Evolutionary conservation across 2,888 invertebrate species (phyloP), one percentile per base, ranked within the genome.

Genomic region (Agrilus cyanescens): DNA sequence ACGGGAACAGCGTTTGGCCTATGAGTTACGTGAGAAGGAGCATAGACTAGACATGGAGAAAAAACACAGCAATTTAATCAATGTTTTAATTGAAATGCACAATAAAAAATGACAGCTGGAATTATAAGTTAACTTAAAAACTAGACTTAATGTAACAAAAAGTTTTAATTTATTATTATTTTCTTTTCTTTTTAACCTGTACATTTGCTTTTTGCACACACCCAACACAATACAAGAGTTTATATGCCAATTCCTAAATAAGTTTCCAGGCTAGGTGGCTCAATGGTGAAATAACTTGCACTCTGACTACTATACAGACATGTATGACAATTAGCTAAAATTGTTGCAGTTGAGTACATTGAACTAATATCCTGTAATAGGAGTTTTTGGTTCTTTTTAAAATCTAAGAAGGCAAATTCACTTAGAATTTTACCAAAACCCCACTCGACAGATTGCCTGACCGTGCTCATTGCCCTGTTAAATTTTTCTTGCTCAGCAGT

Each of bases 311-410:
- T 43, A 49, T 47, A 49, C 32, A 47, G 40, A 37, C 45, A 41
- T n/a, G 41, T 50, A 43, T 50, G 44, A 32, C 43, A 50, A 15
- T 48, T 48, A 20, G 44, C 41, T 44, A 49, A 38, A 12, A 49
- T 32, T 16, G 41, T 33, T 33, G 45, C 46, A 13, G 40, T 37
- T 35, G 45, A 38, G 37, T 43, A 46, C 38, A 47, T 45, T 29
- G 16, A 4, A 37, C 31, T 37, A 10, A 49, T 12, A 37, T 49
- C 44, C 36, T 49, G 47, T 36, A 47, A 32, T 18, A 48, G 15
- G 15, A 51, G 13, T 38, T 50, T 50, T 43, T 48, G 48, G 35
- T 51, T 50, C 46, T 51, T 52, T 46, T 46, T 49, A 33, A 46
- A 48, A 47, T 49, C 47, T 32, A 48, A 38, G 41, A 44, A 47